Evolutionary conservation across 2,113 vertebrate genomes (phyloP).

Genomic region (Pelodiscus sinensis): DNA sequence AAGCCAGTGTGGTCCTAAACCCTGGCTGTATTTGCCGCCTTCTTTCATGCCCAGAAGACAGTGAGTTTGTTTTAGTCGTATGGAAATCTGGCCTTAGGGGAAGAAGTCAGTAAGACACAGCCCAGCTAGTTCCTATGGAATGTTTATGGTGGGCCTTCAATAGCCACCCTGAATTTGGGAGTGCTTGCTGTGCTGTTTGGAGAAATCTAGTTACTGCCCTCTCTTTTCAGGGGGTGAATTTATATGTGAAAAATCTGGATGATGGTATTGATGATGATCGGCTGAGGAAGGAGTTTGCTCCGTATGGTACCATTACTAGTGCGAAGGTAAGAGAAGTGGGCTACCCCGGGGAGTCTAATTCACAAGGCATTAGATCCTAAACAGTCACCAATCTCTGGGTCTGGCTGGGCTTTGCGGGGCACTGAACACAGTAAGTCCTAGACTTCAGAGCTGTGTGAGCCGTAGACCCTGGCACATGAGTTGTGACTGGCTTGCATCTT

Average conservation of each 20-base stretch:
- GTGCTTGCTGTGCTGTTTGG: background rate
- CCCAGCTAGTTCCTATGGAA: background rate
- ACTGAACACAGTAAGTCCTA: fast-evolving
- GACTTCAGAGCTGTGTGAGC: background rate
- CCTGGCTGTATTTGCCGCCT: background rate
- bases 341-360: background rate
- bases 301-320: slow-evolving; percentile 95
- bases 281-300: slow-evolving; percentile 93
- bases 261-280: slow-evolving; percentile 91
- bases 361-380: fast-evolving
- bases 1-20: background rate
- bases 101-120: background rate
- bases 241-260: slow-evolving; percentile 97
- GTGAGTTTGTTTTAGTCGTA: background rate
- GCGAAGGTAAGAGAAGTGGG: slow-evolving; percentile 85
- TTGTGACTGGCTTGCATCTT: background rate
- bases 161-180: background rate
- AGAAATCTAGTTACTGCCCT: background rate
- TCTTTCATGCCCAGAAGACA: background rate
- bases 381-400: fast-evolving
- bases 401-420: background rate
- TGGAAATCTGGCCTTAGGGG: background rate
- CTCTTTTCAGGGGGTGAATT: slow-evolving; percentile 89
- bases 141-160: fast-evolving
- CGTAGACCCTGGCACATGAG: background rate